Evolutionary conservation across 2,113 vertebrate species (phyloP), one percentile per base, ranked within the genome.

Genomic region (Hippocampus mohnikei): DNA sequence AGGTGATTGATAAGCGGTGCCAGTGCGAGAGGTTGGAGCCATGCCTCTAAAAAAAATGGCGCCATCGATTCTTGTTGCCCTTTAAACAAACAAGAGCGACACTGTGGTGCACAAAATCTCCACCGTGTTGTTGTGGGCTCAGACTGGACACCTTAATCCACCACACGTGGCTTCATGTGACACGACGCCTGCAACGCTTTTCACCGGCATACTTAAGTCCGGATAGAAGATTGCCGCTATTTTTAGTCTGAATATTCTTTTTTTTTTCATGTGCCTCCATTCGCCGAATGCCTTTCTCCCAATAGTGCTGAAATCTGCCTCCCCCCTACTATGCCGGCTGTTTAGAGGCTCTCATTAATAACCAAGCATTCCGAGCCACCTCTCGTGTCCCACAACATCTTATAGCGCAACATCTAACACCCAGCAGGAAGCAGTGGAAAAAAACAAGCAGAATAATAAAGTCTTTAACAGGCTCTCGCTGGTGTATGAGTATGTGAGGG

Each of bases 41-140:
- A 91, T 91, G 91, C 82, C 87, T 92, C 91, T 91, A 90, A 91
- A 90, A 91, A 90, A 88, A 83, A 65, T 69, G 9, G 69, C 75
- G 83, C 88, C 87, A 91, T 91, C 81, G 88, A 92, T 91, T 89
- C 71, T 85, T 25, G 78, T 65, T 89, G 87, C 88, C 90, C 88
- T 91, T 91, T 91, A 91, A 92, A 90, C 88, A 92, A 92, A 92
- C 89, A 90, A 82, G 89, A 60, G 88, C 81, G 86, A 84, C 87
- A 84, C 81, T 74, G 81, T 78, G 42, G 42, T 70, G 75, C 79
- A 55, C 62, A 1, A 1, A 81, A 72, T 70, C 72, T 71, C 21
- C n/a, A 20, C 67, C 56, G 37, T 21, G 73, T 75, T 37, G 68
- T 70, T 61, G 23, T 44, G 72, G 70, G 62, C 69, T 79, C 0